Base-by-base conservation (phyloP, 2,113 vertebrate genomes). In the Phalacrocorax aristotelis region DNA sequence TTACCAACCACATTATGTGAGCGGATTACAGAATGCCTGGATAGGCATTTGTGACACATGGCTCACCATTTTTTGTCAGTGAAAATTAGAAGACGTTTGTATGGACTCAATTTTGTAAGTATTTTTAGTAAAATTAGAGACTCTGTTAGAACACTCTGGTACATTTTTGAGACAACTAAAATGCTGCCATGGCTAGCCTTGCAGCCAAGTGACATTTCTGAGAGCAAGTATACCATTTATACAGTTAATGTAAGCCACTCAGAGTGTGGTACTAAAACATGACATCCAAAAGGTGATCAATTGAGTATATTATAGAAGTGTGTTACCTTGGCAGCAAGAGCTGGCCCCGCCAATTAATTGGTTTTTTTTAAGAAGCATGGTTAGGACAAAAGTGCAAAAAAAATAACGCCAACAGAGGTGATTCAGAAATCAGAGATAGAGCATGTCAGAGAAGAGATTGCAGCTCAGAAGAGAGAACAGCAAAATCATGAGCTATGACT, bases 111-210 rank as follows among this genome's bases (percentile, higher is more conserved):
- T 84, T 83, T 42, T 8, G 0, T 29, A 72, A 80, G 27, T 57
- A 90, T 84, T 93, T 93, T 95, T 42, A 60, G 62, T 51, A 94
- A 90, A 97, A 95, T 83, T 64, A 84, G 48, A 91, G 40, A 21
- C 61, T 66, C 26, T 86, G 32, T 36, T 85, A 77, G 49, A 94
- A 82, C 23, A 70, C 57, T 30, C 19, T 65, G 29, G 78, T 68
- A 65, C 17, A 29, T 58, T 89, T 68, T 32, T 82, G 54, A 64
- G 69, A 71, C 8, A 1, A 87, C 27, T 61, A 76, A 84, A 89
- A 82, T 72, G n/a, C 54, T 91, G 27, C 83, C 40, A 58, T 68
- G 19, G 6, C 83, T 61, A 89, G 77, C 27, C 52, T 69, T 61
- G 57, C 30, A 70, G 49, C 23, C 36, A 87, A 72, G 26, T 18